Conservation (phyloP, 2,797 vertebrate genomes). For the Sebastes ruberrimus region DNA sequence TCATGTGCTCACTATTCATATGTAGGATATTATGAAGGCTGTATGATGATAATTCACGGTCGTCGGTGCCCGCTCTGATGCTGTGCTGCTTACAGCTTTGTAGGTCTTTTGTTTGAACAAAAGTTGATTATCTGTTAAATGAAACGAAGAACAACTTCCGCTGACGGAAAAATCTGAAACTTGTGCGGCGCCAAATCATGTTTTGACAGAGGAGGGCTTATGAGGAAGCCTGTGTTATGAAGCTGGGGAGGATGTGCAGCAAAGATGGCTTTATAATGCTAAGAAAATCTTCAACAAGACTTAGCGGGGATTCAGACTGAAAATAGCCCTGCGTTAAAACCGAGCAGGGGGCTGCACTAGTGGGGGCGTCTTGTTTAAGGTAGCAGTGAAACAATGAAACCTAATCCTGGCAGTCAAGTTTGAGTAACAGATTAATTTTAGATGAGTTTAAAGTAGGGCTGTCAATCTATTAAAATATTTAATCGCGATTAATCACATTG, state of each 20-base stretch:
- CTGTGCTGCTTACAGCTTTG: constrained; percentile 4
- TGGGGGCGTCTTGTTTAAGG: background rate
- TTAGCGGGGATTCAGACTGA: background rate
- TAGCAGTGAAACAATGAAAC: background rate
- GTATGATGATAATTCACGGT: constrained; percentile 25
- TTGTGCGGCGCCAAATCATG: background rate
- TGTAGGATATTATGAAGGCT: constrained; percentile 35
- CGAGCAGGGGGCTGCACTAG: background rate
- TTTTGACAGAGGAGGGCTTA: background rate
- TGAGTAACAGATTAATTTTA: background rate
- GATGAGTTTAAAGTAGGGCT: no score
- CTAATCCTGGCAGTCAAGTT: background rate
- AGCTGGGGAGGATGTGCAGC: background rate
- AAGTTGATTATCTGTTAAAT: constrained; percentile 28
- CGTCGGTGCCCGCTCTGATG: background rate
- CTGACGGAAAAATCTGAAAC: background rate
- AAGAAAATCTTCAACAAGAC: background rate
- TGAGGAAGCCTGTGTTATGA: background rate
- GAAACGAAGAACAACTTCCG: background rate
- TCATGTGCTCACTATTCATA: constrained; percentile 49
- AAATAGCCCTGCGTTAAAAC: background rate
- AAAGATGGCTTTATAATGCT: background rate
- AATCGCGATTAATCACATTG: no score
- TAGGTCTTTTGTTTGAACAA: constrained; percentile 20
- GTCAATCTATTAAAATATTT: no score